phyloP scores from a whole-genome alignment of 2,113 vertebrate genomes.

The Balaenoptera acutorostrata region DNA sequence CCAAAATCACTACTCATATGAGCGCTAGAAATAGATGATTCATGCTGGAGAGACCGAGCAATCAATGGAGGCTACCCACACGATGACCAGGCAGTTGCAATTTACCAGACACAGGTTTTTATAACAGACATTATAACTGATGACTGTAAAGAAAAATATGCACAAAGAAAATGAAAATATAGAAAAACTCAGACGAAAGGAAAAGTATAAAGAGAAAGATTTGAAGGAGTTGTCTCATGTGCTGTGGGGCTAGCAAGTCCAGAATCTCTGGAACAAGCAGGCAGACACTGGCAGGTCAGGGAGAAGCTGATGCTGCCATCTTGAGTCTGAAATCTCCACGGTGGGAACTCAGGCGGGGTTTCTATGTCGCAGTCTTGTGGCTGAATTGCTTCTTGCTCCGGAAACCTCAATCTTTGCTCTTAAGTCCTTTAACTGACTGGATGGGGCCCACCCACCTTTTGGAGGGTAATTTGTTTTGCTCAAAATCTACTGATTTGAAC shows the following conservation, averaged over 20 bases:
- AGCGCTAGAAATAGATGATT: neutral
- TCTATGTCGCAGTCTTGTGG: neutral
- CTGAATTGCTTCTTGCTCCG: neutral
- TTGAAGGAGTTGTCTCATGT: neutral
- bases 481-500: neutral
- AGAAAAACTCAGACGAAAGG: neutral
- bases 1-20: neutral
- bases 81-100: neutral
- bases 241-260: neutral
- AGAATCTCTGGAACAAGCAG: neutral
- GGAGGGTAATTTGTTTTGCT: neutral
- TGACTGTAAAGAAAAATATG: neutral
- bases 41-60: neutral
- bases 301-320: neutral
- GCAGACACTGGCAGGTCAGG: neutral
- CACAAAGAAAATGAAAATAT: neutral
- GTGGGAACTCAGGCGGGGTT: fast-evolving
- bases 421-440: neutral
- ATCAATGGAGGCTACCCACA: neutral
- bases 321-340: neutral
- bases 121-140: neutral
- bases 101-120: neutral
- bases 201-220: neutral
- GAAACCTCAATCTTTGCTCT: neutral
- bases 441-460: neutral